Evolutionary conservation across 1,140 invertebrate species (phyloP).

Genomic region (Solenopsis invicta): DNA sequence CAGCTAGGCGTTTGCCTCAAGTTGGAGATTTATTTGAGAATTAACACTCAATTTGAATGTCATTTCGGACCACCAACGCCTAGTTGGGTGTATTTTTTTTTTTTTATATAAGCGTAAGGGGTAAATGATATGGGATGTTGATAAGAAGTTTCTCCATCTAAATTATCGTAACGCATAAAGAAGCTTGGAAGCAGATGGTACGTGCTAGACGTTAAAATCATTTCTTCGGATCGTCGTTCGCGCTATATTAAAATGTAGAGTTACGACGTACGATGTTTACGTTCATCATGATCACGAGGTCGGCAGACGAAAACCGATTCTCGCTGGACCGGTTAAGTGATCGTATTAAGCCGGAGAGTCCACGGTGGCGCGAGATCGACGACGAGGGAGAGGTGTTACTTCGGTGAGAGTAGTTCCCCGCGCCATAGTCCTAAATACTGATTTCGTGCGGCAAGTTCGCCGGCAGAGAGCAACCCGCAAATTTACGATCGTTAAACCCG

Average conservation of each 20-base stretch:
- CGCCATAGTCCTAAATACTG: conserved; percentile 55
- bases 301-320: conserved; percentile 33
- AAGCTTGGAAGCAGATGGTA: not conserved
- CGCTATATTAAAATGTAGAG: conserved; percentile 12
- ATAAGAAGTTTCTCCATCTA: not conserved
- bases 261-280: not conserved
- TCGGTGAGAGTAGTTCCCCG: conserved; percentile 53
- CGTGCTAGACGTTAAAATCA: not conserved
- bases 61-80: no score
- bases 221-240: conserved; percentile 2
- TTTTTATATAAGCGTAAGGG: not conserved
- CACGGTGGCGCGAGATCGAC: conserved; percentile 11
- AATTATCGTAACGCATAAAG: not conserved
- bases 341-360: conserved; percentile 34
- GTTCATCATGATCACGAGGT: conserved; percentile 1
- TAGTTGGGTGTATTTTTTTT: no score
- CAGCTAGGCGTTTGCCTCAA: no score
- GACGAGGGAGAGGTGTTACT: conserved; percentile 9
- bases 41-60: no score
- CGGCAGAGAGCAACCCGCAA: conserved; percentile 20
- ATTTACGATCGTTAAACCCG: conserved; percentile 57
- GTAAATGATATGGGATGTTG: not conserved
- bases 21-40: no score
- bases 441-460: conserved; percentile 21
- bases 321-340: conserved; percentile 44